A percentile compares a stretch with the other conserved stretches of the same genome.
Evolutionary conservation across 92 coral and sea anemone genomes (phyloP).

Genomic region (Phymanthus crucifer): DNA sequence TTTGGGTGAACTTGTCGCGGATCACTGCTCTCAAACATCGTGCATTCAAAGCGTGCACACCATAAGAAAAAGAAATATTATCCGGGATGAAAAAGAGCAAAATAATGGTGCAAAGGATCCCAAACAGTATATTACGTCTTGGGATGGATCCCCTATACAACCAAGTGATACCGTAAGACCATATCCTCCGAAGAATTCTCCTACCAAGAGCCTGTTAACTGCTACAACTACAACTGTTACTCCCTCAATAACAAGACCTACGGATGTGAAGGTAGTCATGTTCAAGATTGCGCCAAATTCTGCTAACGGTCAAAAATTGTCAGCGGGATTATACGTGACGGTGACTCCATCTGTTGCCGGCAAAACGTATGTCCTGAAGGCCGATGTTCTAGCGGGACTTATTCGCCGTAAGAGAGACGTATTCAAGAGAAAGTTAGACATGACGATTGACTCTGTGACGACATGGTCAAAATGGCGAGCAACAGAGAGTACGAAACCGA

Average conservation of each 20-base stretch:
- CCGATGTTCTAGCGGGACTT: constrained; percentile 48
- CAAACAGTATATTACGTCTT: constrained; percentile 32
- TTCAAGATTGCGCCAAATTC: constrained; percentile 56
- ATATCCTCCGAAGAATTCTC: constrained; percentile 8
- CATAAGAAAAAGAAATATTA: constrained; percentile 9
- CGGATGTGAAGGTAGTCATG: constrained; percentile 54
- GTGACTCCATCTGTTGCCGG: constrained; percentile 44
- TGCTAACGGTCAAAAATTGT: constrained; percentile 23
- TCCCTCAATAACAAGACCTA: constrained; percentile 7
- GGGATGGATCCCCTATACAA: constrained; percentile 32
- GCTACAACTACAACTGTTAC: constrained; percentile 5
- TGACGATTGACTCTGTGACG: constrained; percentile 56
- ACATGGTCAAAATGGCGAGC: constrained; percentile 23
- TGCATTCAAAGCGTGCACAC: constrained; percentile 25
- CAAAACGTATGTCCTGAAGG: constrained; percentile 54
- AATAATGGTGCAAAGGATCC: constrained; percentile 11
- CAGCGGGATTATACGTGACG: constrained; percentile 67
- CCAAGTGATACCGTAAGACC: constrained; percentile 29
- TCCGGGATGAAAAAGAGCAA: not conserved
- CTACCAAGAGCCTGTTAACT: not conserved
- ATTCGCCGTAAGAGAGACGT: constrained; percentile 49
- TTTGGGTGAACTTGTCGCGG: constrained; percentile 27
- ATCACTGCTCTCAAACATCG: constrained; percentile 36
- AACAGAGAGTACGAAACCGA: constrained; percentile 4
- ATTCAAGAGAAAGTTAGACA: constrained; percentile 55